Evolutionary conservation across 2,113 vertebrate genomes (phyloP).

Genomic region (Glaucidium brasilianum): DNA sequence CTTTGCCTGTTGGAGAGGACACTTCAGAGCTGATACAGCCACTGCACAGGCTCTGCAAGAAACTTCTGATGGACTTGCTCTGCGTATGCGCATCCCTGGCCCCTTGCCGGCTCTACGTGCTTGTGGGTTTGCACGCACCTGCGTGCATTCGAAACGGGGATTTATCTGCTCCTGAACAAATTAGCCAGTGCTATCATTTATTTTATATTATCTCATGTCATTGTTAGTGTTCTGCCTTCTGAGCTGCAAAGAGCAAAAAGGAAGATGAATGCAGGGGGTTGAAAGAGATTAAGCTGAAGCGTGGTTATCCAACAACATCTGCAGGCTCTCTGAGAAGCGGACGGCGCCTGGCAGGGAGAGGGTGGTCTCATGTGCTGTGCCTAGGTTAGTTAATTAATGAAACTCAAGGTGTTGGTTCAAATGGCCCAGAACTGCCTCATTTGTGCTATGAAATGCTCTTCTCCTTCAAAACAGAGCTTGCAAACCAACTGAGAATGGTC

Average conservation of each 20-base stretch:
- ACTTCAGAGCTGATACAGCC: neutral
- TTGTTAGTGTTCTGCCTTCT: neutral
- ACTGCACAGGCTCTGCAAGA: neutral
- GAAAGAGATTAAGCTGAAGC: neutral
- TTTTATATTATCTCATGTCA: neutral
- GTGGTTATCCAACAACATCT: rapidly evolving
- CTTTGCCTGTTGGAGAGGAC: neutral
- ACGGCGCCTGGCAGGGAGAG: neutral
- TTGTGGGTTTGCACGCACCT: too few species aligned
- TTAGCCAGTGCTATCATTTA: rapidly evolving
- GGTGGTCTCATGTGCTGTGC: neutral
- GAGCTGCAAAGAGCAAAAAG: neutral
- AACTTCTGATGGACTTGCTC: neutral
- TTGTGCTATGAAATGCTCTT: neutral
- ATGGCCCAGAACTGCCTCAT: neutral
- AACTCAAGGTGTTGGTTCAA: neutral
- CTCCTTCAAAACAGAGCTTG: neutral
- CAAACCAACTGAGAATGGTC: rapidly evolving
- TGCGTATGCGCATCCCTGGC: neutral
- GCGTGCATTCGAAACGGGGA: rapidly evolving
- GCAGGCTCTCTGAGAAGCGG: neutral
- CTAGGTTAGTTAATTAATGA: too few species aligned
- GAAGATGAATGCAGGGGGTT: neutral
- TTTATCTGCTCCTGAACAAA: neutral
- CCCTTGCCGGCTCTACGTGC: rapidly evolving